Evolutionary conservation across 2,888 invertebrate species (phyloP).

Genomic region (Philopedon plagiatum): DNA sequence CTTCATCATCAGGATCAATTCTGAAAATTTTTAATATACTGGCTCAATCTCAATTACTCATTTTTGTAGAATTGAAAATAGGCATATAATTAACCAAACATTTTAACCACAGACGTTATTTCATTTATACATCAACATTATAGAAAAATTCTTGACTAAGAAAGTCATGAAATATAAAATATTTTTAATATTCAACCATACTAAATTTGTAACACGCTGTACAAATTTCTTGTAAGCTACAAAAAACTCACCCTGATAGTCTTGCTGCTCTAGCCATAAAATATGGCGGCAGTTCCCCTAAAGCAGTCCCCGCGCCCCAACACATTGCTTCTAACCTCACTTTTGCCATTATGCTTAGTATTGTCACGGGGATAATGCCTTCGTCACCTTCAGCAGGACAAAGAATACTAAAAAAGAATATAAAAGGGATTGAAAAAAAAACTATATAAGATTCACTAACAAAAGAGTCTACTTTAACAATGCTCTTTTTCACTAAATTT

Average conservation of each 20-base stretch:
- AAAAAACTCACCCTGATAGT: conserved; percentile 71
- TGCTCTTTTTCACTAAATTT: background rate
- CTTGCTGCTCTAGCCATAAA: conserved; percentile 99
- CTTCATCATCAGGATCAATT: conserved; percentile 72
- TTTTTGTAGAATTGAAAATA: too few species aligned
- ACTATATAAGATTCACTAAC: too few species aligned
- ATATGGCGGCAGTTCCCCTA: conserved; percentile 99
- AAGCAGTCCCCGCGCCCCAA: conserved; percentile 98
- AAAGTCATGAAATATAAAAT: too few species aligned
- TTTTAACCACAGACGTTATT: too few species aligned
- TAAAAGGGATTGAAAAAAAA: background rate
- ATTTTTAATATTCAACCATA: too few species aligned
- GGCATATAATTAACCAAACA: too few species aligned
- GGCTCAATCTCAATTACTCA: too few species aligned
- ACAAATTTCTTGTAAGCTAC: background rate
- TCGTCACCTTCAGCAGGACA: conserved; percentile 82
- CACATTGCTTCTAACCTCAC: conserved; percentile 96
- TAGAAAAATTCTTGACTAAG: too few species aligned
- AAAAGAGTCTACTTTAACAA: too few species aligned
- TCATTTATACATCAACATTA: too few species aligned
- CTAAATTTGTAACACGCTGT: too few species aligned
- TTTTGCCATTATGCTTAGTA: conserved; percentile 96
- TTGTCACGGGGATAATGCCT: conserved; percentile 77
- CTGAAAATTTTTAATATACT: conserved; percentile 55
- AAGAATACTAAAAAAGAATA: conserved; percentile 80